A percentile compares a stretch with the other conserved stretches of the same genome.
Conservation (phyloP, 2,797 vertebrate species). For the Heterohyrax brucei region DNA sequence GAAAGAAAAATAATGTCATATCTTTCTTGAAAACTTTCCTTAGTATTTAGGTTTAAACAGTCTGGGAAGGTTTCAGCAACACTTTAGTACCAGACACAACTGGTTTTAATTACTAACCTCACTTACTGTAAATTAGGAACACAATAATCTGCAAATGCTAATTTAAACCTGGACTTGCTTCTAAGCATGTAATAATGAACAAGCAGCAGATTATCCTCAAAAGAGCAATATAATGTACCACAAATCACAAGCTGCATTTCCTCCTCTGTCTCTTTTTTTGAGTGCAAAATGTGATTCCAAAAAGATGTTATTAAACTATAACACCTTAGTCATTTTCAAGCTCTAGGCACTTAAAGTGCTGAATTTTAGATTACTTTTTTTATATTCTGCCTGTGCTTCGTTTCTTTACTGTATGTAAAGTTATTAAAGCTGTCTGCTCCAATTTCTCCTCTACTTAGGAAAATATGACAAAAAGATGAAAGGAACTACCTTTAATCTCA, state of each 20-base stretch:
- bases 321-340: conserved; percentile 87
- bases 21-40: background rate
- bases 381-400: conserved; percentile 84
- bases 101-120: conserved; percentile 85
- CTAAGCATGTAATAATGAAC: conserved; percentile 73
- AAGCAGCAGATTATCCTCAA: conserved; percentile 77
- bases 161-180: conserved; percentile 83
- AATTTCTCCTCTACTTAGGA: conserved; percentile 88
- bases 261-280: conserved; percentile 76
- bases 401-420: conserved; percentile 86
- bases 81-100: conserved; percentile 34
- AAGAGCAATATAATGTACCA: conserved; percentile 79
- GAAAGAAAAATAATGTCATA: conserved; percentile 3
- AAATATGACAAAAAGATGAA: conserved; percentile 87
- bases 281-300: conserved; percentile 84
- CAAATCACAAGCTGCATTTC: conserved; percentile 83
- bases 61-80: conserved; percentile 13
- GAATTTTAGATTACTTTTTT: conserved; percentile 90
- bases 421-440: conserved; percentile 90
- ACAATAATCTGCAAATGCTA: conserved; percentile 82
- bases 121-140: conserved; percentile 74
- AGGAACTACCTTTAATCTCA: conserved; percentile 80
- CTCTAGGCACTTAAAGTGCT: conserved; percentile 87
- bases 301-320: conserved; percentile 89
- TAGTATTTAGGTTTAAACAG: conserved; percentile 69